Evolutionary conservation across 2,113 vertebrate genomes (phyloP).

Genomic region (Lanius ludovicianus): DNA sequence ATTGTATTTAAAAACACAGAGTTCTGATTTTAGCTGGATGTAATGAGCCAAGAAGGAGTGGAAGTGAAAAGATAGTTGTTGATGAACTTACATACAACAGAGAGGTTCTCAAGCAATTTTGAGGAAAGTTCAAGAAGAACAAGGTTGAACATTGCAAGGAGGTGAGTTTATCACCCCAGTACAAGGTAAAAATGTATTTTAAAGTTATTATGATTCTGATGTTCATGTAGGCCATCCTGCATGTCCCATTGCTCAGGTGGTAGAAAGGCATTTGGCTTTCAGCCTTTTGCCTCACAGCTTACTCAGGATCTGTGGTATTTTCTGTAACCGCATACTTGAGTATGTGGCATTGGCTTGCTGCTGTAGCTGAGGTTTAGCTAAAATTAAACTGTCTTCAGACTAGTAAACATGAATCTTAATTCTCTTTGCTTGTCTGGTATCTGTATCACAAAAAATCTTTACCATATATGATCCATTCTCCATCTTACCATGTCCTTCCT

Average conservation of each 20-base stretch:
- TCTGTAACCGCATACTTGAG: conserved; percentile 7
- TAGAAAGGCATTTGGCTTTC: conserved; percentile 1
- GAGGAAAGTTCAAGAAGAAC: not conserved
- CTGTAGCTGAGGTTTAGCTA: not conserved
- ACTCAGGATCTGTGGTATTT: not conserved
- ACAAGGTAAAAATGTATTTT: not conserved
- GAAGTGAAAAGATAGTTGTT: not conserved
- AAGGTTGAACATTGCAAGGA: not conserved
- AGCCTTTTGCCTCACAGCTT: not conserved
- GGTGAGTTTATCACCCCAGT: not conserved
- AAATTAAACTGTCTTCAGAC: not conserved
- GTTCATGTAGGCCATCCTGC: not conserved
- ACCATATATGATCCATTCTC: not conserved
- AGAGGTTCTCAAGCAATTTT: not conserved
- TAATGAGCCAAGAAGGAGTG: not conserved
- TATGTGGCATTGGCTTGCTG: not conserved
- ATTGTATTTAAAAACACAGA: not conserved
- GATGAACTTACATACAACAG: not conserved
- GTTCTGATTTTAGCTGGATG: not conserved
- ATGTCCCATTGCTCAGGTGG: not conserved
- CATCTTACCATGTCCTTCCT: not conserved
- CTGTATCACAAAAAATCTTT: not conserved
- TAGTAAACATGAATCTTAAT: not conserved
- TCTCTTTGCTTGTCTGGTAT: not conserved
- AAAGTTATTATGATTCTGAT: not conserved